A percentile compares a stretch with the other conserved stretches of the same genome.
phyloP scores from a whole-genome alignment of 1,140 invertebrate genomes.

The Euura saliciscinereae region DNA sequence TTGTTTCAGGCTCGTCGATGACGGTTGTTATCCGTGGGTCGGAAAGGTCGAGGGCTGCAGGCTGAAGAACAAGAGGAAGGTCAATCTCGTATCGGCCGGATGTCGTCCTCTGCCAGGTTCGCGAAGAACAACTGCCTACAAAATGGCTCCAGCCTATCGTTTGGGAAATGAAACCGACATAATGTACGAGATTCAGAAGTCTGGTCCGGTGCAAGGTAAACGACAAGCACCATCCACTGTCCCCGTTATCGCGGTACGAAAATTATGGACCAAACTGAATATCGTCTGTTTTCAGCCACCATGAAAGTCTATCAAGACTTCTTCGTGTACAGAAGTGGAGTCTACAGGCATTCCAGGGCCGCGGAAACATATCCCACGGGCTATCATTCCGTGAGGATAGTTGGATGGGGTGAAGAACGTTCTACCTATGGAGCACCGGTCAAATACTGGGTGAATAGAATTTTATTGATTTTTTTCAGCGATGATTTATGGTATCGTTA shows the following conservation, averaged over 20 bases:
- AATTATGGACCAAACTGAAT: neutral
- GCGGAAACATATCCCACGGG: constrained; percentile 65
- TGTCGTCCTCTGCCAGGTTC: constrained; percentile 57
- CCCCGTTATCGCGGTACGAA: constrained; percentile 10
- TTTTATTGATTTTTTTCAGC: too few relatives aligned
- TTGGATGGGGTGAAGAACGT: constrained; percentile 88
- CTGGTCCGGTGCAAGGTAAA: constrained; percentile 93
- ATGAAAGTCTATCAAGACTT: constrained; percentile 90
- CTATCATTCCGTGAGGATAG: constrained; percentile 88
- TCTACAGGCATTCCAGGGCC: constrained; percentile 75
- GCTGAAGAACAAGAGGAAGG: constrained; percentile 52
- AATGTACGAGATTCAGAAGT: constrained; percentile 88
- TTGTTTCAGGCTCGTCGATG: constrained; percentile 73
- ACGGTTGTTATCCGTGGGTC: constrained; percentile 81
- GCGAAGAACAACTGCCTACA: constrained; percentile 68
- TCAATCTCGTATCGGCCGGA: constrained; percentile 59
- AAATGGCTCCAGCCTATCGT: constrained; percentile 84
- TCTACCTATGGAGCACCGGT: constrained; percentile 55
- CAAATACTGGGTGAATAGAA: constrained; percentile 86
- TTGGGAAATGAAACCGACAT: constrained; percentile 82
- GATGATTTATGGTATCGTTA: neutral
- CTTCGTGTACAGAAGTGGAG: constrained; percentile 83
- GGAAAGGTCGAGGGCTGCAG: constrained; percentile 67
- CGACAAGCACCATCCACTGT: constrained; percentile 31
- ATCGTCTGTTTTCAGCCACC: constrained; percentile 69